These are phyloP conservation scores for Chloromyia formosa DNA, from an alignment of 2,888 invertebrate genomes.

Conservation along the genomic window DNA sequence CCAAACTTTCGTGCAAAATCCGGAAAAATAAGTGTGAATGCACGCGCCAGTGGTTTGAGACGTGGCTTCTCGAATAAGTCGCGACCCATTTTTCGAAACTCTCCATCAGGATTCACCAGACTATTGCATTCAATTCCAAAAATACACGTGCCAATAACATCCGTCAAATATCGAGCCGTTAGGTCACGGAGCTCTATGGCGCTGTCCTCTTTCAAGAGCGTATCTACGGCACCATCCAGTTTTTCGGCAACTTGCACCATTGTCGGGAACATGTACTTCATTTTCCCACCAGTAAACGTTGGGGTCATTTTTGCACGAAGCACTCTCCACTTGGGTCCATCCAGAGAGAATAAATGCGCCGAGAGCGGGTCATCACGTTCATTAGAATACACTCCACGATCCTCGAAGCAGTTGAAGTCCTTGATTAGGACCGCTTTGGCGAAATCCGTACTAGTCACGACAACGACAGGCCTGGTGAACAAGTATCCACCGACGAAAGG, in stretches of 20 bases:
- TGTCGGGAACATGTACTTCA: slow-evolving; percentile 64
- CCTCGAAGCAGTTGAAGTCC: slow-evolving; percentile 56
- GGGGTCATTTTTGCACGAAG: slow-evolving; percentile 64
- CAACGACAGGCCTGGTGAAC: slow-evolving; percentile 41
- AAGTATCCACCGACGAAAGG: slow-evolving; percentile 47
- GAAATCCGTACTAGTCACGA: slow-evolving; percentile 58
- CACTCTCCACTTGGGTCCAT: slow-evolving; percentile 62
- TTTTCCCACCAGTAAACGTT: slow-evolving; percentile 66
- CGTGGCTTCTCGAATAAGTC: slow-evolving; percentile 44
- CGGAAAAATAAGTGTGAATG: background rate
- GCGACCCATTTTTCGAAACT: slow-evolving; percentile 53
- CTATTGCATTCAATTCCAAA: slow-evolving; percentile 62
- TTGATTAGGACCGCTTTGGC: slow-evolving; percentile 56
- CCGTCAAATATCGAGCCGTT: slow-evolving; percentile 60
- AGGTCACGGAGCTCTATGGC: slow-evolving; percentile 51
- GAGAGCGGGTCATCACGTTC: slow-evolving; percentile 55
- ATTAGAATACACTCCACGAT: slow-evolving; percentile 53
- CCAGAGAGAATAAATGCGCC: slow-evolving; percentile 54
- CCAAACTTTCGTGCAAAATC: background rate
- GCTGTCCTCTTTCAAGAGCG: slow-evolving; percentile 46
- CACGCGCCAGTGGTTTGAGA: background rate
- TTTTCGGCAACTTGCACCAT: slow-evolving; percentile 58
- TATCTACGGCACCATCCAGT: slow-evolving; percentile 54
- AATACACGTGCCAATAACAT: slow-evolving; percentile 62
- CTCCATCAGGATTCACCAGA: slow-evolving; percentile 55